Evolutionary conservation across 2,113 vertebrate genomes (phyloP).

Genomic region (Pipra filicauda): DNA sequence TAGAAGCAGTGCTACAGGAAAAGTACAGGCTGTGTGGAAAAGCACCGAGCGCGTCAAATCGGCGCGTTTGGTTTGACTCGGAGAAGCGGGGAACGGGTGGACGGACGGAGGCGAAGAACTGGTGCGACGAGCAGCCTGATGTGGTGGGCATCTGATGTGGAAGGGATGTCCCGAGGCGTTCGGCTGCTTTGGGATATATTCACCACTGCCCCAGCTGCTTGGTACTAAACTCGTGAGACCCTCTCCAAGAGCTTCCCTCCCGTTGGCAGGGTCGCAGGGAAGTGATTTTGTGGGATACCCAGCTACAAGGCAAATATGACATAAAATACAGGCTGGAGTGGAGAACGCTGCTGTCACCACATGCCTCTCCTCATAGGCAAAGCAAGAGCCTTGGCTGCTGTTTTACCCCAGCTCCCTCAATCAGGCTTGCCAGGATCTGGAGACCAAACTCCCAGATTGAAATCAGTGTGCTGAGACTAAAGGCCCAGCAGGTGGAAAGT

Average conservation of each 20-base stretch:
- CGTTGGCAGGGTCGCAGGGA: rapidly evolving
- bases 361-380: not conserved
- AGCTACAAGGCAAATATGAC: not conserved
- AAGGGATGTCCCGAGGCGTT: rapidly evolving
- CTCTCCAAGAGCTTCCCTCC: too few species aligned
- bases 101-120: not conserved
- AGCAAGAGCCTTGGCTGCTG: not conserved
- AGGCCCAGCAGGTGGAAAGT: not conserved
- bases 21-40: not conserved
- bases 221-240: not conserved
- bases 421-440: not conserved
- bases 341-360: rapidly evolving
- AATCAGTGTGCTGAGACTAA: not conserved
- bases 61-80: not conserved
- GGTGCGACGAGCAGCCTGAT: not conserved
- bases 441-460: not conserved
- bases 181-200: too few species aligned
- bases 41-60: rapidly evolving
- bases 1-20: not conserved
- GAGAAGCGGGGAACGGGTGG: not conserved
- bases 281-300: not conserved
- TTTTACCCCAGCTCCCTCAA: not conserved
- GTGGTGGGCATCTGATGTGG: too few species aligned
- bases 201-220: too few species aligned
- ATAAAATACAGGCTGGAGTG: not conserved